A percentile compares a stretch with the other conserved stretches of the same genome.
Conservation (phyloP, 2,113 vertebrate genomes). For the Brienomyrus longianalis region DNA sequence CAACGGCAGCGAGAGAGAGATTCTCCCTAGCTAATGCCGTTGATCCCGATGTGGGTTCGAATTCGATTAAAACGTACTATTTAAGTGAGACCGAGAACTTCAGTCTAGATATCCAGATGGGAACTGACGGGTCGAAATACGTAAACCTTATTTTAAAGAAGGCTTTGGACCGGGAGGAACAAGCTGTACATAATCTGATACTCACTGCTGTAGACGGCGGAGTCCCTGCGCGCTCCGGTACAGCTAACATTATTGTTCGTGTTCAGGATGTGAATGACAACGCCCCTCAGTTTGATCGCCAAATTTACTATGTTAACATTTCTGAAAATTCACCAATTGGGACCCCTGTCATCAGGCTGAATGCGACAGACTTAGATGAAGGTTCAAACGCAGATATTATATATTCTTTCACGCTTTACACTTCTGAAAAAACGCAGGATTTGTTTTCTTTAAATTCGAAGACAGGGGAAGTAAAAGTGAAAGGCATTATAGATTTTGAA, state of each 20-base stretch:
- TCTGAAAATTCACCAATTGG: not conserved
- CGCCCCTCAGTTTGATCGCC: too few species aligned
- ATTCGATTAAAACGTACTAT: not conserved
- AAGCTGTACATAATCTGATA: not conserved
- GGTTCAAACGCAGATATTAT: not conserved
- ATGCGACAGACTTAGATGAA: not conserved
- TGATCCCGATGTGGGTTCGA: not conserved
- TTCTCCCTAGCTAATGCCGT: not conserved
- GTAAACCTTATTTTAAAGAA: not conserved
- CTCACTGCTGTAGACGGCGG: not conserved
- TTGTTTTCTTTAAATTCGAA: not conserved
- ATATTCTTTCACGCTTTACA: not conserved
- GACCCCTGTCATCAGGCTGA: not conserved
- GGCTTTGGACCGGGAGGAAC: not conserved
- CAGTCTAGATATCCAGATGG: not conserved
- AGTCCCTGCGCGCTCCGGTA: not conserved
- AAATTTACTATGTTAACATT: not conserved
- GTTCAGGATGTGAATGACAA: not conserved
- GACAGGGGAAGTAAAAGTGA: not conserved
- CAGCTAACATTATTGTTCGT: not conserved
- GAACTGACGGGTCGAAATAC: not conserved
- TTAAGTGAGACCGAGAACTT: not conserved
- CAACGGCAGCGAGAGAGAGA: not conserved
- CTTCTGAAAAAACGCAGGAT: not conserved
- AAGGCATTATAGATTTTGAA: not conserved